A percentile compares a stretch with the other conserved stretches of the same genome.
Conservation (phyloP, 2,113 vertebrate genomes). For the Diadophis punctatus region DNA sequence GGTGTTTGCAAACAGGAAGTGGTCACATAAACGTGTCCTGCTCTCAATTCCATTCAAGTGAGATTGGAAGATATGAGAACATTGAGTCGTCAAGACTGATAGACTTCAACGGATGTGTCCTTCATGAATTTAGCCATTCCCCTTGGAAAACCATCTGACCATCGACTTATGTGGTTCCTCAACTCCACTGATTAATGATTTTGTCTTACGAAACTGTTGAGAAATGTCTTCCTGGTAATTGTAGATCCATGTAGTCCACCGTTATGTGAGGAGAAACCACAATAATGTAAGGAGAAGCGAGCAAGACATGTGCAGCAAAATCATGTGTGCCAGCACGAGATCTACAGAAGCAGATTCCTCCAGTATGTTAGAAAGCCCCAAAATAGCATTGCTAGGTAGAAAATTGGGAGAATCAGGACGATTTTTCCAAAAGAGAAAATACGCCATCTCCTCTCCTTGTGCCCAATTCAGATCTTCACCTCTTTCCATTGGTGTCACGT, state of each 20-base stretch:
- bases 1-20: background rate
- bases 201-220: background rate
- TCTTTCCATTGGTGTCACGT: background rate
- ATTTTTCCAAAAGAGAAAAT: background rate
- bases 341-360: background rate
- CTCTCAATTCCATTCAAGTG: background rate
- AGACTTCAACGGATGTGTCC: background rate
- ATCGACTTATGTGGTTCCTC: background rate
- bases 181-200: background rate
- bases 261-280: background rate
- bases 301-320: background rate
- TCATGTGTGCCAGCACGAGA: too few species aligned
- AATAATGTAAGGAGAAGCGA: background rate
- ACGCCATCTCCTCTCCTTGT: background rate
- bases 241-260: background rate
- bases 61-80: background rate
- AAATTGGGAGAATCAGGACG: background rate
- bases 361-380: background rate
- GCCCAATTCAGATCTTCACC: background rate
- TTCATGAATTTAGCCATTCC: background rate
- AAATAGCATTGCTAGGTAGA: background rate
- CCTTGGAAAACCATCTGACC: background rate
- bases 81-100: background rate
- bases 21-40: background rate
- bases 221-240: background rate